Percentiles rank a stretch among this genome's conserved stretches.
These are phyloP conservation scores for Cuculus canorus DNA, from an alignment of 2,797 vertebrate genomes.

Conservation along the genomic window DNA sequence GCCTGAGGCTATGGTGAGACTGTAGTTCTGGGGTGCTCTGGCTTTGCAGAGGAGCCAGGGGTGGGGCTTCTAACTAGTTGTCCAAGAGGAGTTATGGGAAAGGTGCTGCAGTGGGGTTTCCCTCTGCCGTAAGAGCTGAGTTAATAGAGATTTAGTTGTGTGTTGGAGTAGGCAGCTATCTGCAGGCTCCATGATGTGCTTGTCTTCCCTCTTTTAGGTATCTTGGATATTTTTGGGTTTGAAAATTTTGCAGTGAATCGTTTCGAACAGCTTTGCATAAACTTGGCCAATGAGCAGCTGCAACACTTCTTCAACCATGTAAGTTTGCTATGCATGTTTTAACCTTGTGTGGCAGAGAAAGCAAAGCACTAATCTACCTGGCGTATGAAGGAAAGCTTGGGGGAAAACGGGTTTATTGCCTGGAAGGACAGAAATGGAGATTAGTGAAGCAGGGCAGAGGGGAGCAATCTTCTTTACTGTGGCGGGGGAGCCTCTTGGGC, in stretches of 20 bases:
- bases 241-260: constrained; percentile 82
- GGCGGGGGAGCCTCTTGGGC: background rate
- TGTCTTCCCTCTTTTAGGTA: constrained; percentile 62
- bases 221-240: constrained; percentile 84
- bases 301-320: constrained; percentile 84
- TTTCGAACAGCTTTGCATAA: constrained; percentile 84
- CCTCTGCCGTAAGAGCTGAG: background rate
- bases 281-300: constrained; percentile 83
- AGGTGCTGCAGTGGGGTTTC: background rate
- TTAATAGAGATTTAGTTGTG: background rate
- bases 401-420: background rate
- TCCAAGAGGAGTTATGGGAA: background rate
- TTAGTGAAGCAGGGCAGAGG: background rate
- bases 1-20: background rate
- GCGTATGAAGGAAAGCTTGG: background rate
- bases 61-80: background rate
- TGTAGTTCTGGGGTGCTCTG: background rate
- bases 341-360: background rate
- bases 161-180: background rate
- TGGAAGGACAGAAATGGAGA: background rate
- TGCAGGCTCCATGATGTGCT: background rate
- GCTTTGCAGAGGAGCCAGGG: background rate
- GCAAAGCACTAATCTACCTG: background rate
- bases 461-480: background rate
- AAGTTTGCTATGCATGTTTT: constrained; percentile 33